Conservation (phyloP, 1,140 invertebrate species). For the Drosophila kepulauana region DNA sequence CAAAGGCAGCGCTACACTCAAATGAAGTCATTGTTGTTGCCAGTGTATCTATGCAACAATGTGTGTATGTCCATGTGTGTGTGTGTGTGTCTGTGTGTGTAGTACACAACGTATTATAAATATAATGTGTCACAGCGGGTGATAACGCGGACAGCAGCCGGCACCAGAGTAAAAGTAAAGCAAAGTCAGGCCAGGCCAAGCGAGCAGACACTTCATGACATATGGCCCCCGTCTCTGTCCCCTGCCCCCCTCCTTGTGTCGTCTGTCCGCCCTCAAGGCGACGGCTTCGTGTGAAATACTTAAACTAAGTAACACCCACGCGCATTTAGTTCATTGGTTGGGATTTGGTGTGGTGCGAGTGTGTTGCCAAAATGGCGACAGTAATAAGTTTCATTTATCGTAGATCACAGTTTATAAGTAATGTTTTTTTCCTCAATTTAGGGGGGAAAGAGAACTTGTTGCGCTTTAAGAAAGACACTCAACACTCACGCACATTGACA, state of each 20-base stretch:
- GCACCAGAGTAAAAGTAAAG: conserved; percentile 30
- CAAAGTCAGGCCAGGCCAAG: conserved; percentile 53
- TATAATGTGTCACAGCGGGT: conserved; percentile 78
- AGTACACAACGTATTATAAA: conserved; percentile 69
- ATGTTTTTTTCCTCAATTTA: neutral
- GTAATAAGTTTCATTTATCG: conserved; percentile 60
- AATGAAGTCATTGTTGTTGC: conserved; percentile 54
- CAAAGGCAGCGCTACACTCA: conserved; percentile 43
- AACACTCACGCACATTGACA: conserved; percentile 7
- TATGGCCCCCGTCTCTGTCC: conserved; percentile 21
- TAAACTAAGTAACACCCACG: conserved; percentile 60
- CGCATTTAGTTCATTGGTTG: conserved; percentile 36
- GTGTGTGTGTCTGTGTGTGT: conserved; percentile 20
- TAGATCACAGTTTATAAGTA: conserved; percentile 24
- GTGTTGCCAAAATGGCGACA: conserved; percentile 61
- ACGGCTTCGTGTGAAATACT: conserved; percentile 43
- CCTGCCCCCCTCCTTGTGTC: neutral
- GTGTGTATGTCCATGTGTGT: conserved; percentile 25
- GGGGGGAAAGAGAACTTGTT: conserved; percentile 55
- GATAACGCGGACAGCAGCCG: conserved; percentile 64
- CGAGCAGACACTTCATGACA: conserved; percentile 61
- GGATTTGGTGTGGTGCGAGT: conserved; percentile 10
- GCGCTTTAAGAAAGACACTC: conserved; percentile 15
- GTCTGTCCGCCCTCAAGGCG: conserved; percentile 22
- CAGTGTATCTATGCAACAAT: conserved; percentile 46